Percentiles rank a stretch among this genome's conserved stretches.
phyloP scores from a whole-genome alignment of 2,113 vertebrate species.

The Proterorhinus semilunaris region DNA sequence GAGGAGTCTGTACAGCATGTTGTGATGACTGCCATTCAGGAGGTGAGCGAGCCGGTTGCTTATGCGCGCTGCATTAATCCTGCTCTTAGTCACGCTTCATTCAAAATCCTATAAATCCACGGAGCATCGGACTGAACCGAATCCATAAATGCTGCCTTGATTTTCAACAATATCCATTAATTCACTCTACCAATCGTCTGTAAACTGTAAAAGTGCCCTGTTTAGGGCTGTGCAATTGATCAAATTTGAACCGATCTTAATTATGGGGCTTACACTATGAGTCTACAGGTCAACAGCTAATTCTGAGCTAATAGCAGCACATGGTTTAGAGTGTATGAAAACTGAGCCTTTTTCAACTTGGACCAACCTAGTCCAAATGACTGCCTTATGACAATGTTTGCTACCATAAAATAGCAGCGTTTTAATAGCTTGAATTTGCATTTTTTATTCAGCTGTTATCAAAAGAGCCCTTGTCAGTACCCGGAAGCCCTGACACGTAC shows the following conservation, averaged over 20 bases:
- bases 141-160: slow-evolving; percentile 16
- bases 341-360: too few relatives aligned
- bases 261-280: too few relatives aligned
- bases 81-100: slow-evolving; percentile 47
- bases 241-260: too few relatives aligned
- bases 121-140: slow-evolving; percentile 26
- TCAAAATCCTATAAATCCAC: slow-evolving; percentile 42
- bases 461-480: slow-evolving; percentile 78
- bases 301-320: too few relatives aligned
- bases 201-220: too few relatives aligned
- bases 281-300: too few relatives aligned
- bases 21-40: slow-evolving; percentile 92
- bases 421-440: background rate
- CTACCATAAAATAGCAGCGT: background rate
- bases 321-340: too few relatives aligned
- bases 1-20: slow-evolving; percentile 91
- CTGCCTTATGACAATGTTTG: too few relatives aligned
- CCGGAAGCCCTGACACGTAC: slow-evolving; percentile 79
- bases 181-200: background rate
- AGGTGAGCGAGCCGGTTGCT: slow-evolving; percentile 74
- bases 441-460: slow-evolving; percentile 77
- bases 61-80: slow-evolving; percentile 36
- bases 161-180: slow-evolving; percentile 28
- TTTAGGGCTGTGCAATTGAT: background rate
- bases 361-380: too few relatives aligned